Percentiles rank a stretch among this genome's conserved stretches.
These are phyloP conservation scores for Drosophila pseudoobscura DNA, from an alignment of 1,140 invertebrate genomes.

Conservation along the genomic window DNA sequence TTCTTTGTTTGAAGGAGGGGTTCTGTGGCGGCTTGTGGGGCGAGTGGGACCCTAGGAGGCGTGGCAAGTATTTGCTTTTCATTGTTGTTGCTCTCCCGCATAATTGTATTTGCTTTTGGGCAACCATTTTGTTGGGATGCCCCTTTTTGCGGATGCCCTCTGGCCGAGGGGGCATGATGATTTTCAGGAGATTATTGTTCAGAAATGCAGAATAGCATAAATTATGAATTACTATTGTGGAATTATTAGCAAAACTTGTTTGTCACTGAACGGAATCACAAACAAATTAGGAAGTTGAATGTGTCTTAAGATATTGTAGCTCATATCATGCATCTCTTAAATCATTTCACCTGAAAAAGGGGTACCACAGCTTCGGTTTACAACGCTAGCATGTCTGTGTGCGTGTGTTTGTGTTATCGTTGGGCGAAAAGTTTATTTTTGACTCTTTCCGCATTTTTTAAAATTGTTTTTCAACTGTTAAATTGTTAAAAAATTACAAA, in stretches of 20 bases:
- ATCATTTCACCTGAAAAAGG: background rate
- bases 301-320: no score
- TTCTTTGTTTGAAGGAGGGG: conserved; percentile 8
- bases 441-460: conserved; percentile 28
- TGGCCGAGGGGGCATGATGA: no score
- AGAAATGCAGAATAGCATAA: no score
- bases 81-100: conserved; percentile 35
- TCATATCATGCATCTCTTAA: no score
- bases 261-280: no score
- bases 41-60: conserved; percentile 8
- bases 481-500: conserved; percentile 81
- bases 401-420: conserved; percentile 3
- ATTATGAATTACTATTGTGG: background rate
- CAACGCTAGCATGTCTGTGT: no score
- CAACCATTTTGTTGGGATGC: conserved; percentile 22
- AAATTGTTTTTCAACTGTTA: conserved; percentile 48
- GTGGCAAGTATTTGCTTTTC: conserved; percentile 36
- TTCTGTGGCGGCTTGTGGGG: background rate
- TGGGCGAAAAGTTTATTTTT: conserved; percentile 38
- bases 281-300: no score
- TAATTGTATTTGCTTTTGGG: conserved; percentile 74
- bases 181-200: no score
- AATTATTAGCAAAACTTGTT: no score
- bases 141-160: no score
- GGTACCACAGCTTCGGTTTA: no score